Evolutionary conservation across 35 echinoderm and acorn worm genomes (phyloP).

Genomic region (Diadema setosum): DNA sequence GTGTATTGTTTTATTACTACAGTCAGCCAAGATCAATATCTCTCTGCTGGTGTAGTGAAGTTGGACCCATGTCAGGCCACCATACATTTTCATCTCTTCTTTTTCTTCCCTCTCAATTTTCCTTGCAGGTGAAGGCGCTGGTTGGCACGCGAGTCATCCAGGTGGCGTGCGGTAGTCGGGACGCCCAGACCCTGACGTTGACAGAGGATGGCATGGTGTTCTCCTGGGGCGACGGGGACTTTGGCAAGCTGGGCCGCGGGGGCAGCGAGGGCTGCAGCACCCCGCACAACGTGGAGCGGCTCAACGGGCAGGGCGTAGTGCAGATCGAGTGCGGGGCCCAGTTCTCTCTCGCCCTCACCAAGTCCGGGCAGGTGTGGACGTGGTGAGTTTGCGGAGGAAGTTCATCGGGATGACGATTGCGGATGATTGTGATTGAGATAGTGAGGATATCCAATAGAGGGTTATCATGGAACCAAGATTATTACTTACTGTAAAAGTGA

Average conservation of each 20-base stretch:
- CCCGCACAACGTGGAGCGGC: constrained; percentile 90
- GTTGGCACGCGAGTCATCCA: constrained; percentile 61
- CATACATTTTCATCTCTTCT: not conserved
- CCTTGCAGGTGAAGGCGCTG: constrained; percentile 75
- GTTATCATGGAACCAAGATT: no score
- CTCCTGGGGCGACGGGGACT: constrained; percentile 98
- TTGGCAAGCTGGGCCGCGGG: constrained; percentile 91
- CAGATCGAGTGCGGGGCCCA: constrained; percentile 98
- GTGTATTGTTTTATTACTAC: no score
- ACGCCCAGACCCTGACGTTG: constrained; percentile 88
- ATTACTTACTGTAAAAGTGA: no score
- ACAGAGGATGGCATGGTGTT: constrained; percentile 94
- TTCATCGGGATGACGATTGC: no score
- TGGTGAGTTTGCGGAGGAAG: constrained; percentile 70
- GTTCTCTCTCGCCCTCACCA: constrained; percentile 91
- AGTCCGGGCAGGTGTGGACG: constrained; percentile 84
- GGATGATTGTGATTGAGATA: no score
- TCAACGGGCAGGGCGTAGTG: constrained; percentile 86
- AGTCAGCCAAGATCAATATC: no score
- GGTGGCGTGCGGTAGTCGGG: constrained; percentile 90
- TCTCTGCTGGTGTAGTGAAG: no score
- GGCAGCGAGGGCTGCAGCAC: constrained; percentile 89
- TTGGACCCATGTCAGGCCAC: not conserved
- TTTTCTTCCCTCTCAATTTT: no score
- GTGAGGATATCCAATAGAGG: no score